phyloP scores from a whole-genome alignment of 2,113 vertebrate species.

The Chloropsis hardwickii region DNA sequence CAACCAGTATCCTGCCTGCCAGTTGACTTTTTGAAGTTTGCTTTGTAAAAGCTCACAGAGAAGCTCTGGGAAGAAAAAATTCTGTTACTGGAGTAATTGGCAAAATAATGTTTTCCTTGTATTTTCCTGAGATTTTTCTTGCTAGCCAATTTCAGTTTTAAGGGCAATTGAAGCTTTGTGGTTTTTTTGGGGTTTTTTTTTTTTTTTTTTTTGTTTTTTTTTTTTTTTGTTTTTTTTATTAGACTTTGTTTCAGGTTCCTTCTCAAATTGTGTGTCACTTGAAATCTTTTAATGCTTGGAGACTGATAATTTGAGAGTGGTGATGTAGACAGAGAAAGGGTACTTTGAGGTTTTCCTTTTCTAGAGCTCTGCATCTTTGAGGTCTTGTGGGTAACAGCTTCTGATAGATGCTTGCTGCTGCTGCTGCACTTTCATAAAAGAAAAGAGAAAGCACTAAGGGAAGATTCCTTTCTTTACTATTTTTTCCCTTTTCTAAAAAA shows the following conservation, averaged over 20 bases:
- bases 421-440: background rate
- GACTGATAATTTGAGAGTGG: background rate
- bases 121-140: background rate
- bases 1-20: background rate
- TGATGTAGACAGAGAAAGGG: background rate
- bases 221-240: background rate
- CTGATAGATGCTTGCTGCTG: background rate
- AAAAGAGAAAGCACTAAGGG: background rate
- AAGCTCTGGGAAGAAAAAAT: background rate
- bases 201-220: background rate
- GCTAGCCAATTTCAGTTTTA: background rate
- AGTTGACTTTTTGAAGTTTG: background rate
- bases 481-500: background rate
- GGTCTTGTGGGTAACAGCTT: background rate
- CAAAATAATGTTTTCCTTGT: background rate
- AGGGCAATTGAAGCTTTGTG: background rate
- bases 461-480: background rate
- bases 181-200: no score
- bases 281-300: background rate
- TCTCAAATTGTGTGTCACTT: background rate
- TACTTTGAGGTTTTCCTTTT: background rate
- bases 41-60: background rate
- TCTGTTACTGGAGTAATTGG: background rate
- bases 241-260: background rate
- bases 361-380: background rate